phyloP scores from a whole-genome alignment of 2,113 vertebrate genomes.

The Bubo scandiacus region DNA sequence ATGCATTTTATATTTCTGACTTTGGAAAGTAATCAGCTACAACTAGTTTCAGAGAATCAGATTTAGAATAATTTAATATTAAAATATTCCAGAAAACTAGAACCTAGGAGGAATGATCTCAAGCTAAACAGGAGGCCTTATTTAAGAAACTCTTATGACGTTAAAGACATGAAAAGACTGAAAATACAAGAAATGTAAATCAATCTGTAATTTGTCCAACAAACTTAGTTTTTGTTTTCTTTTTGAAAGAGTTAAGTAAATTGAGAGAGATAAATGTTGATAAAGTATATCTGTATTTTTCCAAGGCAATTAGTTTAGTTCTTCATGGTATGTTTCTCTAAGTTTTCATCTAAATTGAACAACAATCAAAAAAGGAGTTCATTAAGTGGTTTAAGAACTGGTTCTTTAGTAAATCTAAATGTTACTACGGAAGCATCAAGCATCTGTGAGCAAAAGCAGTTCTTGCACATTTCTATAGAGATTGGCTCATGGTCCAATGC shows the following conservation, averaged over 20 bases:
- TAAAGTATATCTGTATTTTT: background rate
- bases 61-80: background rate
- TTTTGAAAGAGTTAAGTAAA: background rate
- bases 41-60: background rate
- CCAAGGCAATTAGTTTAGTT: background rate
- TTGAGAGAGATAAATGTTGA: background rate
- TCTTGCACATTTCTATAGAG: background rate
- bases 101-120: background rate
- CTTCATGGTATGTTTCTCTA: background rate
- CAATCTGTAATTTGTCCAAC: background rate
- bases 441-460: background rate
- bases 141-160: background rate
- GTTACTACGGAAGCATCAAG: too few species aligned
- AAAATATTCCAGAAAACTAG: background rate
- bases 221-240: background rate
- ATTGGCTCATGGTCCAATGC: accelerated
- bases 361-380: accelerated
- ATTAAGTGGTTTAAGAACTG: background rate
- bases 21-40: background rate
- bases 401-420: background rate
- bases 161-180: background rate
- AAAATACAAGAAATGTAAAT: background rate
- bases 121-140: accelerated
- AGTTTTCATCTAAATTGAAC: background rate
- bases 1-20: background rate